phyloP scores from a whole-genome alignment of 2,888 invertebrate genomes.

The Leptarthrus brevirostris region DNA sequence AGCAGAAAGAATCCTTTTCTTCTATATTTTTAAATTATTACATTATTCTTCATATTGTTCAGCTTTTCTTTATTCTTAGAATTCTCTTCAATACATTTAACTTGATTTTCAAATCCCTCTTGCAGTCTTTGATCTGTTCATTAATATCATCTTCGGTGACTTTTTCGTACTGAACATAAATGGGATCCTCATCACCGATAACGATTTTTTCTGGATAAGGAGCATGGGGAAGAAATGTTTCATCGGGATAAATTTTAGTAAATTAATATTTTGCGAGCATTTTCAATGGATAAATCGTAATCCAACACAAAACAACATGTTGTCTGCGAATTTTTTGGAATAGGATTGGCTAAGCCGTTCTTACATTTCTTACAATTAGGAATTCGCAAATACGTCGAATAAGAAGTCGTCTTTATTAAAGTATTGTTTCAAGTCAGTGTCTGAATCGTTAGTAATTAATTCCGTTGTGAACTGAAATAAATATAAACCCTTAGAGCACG shows the following conservation, averaged over 20 bases:
- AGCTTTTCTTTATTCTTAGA: slow-evolving; percentile 16
- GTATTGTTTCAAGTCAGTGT: no score
- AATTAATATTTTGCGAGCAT: no score
- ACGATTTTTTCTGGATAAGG: slow-evolving; percentile 95
- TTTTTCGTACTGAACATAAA: slow-evolving; percentile 58
- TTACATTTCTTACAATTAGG: no score
- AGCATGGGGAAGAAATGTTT: slow-evolving; percentile 92
- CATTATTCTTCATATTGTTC: slow-evolving; percentile 1
- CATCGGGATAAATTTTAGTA: slow-evolving; percentile 83
- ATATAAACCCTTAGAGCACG: slow-evolving; percentile 84
- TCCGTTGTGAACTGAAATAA: slow-evolving; percentile 85
- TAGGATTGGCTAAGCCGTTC: no score
- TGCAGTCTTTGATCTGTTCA: slow-evolving; percentile 61
- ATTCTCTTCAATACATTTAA: slow-evolving; percentile 16
- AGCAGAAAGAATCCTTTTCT: no score
- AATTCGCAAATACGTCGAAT: no score
- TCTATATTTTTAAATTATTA: not conserved
- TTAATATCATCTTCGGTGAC: slow-evolving; percentile 56
- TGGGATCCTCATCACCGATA: slow-evolving; percentile 79
- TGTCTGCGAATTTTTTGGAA: no score
- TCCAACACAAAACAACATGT: no score
- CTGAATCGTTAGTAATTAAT: slow-evolving; percentile 71
- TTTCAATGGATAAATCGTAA: no score
- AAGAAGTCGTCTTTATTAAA: no score
- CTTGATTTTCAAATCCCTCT: slow-evolving; percentile 57